Base-by-base conservation (phyloP, 2,888 invertebrate species). In the Drosophila subquinaria region DNA sequence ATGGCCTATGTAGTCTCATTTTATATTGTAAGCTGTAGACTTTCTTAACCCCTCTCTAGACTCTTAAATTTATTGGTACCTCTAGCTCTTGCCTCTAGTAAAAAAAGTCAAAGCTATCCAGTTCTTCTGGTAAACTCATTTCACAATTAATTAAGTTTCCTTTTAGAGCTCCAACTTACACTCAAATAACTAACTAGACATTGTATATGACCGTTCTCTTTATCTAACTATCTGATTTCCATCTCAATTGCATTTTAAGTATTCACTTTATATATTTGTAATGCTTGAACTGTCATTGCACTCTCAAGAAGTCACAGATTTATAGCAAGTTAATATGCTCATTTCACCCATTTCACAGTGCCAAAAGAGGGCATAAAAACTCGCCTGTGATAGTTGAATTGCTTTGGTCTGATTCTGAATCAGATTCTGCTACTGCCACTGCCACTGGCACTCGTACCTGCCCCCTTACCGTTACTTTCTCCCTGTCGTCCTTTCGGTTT, bases 261-360 rank as follows among this genome's bases (percentile, higher is more conserved):
- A 80, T 68, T 81, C 81, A 76, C 77, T 83, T 70, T 55, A 73
- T 50, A 76, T 56, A 38, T 36, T 59, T 15, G 59, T 27, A 38
- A 48, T 59, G 30, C 42, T 38, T 8, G 60, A 64, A 74, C 43
- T 62, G 50, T 59, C 63, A 59, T 38, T 38, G 61, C 56, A 60
- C 61, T 30, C 52, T 53, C 63, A 59, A 66, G 56, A 52, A 64
- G 75, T 75, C 72, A 48, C 86, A 79, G 88, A 88, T 88, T 82
- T 82, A 82, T 83, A 42, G 87, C 84, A 86, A 89, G 77, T 83
- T 83, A 89, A 83, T 89, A 83, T 86, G 89, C 81, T 87, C 87
- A 89, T 82, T 80, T 76, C 84, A 63, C 43, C 65, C 80, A 76
- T 73, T 80, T 71, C 68, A 65, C 51, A 64, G 35, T 52, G 57